Base-by-base conservation (phyloP, 2,113 vertebrate genomes). In the Campylorhamphus procurvoides region DNA sequence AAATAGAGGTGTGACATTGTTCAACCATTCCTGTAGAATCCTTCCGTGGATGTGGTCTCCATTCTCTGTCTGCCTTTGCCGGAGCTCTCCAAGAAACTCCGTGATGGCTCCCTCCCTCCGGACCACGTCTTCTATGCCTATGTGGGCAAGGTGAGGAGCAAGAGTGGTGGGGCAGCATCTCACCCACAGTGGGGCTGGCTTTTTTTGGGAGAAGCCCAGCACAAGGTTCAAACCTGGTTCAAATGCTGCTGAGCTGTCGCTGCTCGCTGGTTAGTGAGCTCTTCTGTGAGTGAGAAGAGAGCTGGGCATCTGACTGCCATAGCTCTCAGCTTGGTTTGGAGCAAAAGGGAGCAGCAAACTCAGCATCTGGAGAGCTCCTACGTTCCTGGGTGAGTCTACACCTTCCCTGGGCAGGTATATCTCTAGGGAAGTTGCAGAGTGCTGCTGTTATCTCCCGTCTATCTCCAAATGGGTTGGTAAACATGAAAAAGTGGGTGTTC, bases 111-210 rank as follows among this genome's bases (percentile, higher is more conserved):
- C 9, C 94, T 99, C 58, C 96, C 69, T 75, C 98, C 93, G 0
- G 97, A 98, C 14, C 97, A 98, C 0, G 98, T 98, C 79, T 97
- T 99, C 59, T 97, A 98, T 33, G 75, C 98, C 42, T 99, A 98
- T 9, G 90, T 99, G 97, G 96, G 98, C 90, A 98, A 99, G 98
- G 98, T 99, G 75, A 97, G 96, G 37, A 77, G 67, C 33, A 40
- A 28, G 33, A 17, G 28, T 1, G 2, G 17, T 0, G 0, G 25
- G 74, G 25, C 77, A 83, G 37, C 2, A 0, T 56, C 18, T 87
- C 19, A 6, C 31, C 14, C 16, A 7, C 0, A 0, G 6, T 35
- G 28, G 25, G 28, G 5, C 15, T 69, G 42, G 12, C 7, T 66
- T 69, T 1, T 76, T 40, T 17, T 12, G 2, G 40, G n/a, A 88